Percentiles rank a stretch among this genome's conserved stretches.
Conservation (phyloP, 1,140 invertebrate species). For the Procambarus virginalis region DNA sequence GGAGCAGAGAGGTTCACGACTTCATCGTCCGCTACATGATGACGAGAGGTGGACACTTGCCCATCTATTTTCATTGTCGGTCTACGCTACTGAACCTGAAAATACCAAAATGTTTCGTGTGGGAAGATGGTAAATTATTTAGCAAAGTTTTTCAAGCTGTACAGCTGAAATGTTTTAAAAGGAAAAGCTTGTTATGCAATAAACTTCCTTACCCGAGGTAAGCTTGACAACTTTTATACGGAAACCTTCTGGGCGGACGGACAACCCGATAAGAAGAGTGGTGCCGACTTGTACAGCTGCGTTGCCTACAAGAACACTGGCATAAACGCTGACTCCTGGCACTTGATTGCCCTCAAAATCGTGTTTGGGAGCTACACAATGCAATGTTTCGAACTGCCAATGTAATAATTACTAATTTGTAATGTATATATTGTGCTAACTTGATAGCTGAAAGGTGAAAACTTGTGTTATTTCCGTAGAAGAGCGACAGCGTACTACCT, state of each 20-base stretch:
- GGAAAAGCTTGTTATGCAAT: too few relatives aligned
- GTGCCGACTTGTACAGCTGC: neutral
- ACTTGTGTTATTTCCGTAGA: neutral
- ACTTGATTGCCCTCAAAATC: neutral
- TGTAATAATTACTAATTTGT: constrained; percentile 23
- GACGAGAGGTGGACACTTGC: neutral
- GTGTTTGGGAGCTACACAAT: neutral
- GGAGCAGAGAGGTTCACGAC: constrained; percentile 23
- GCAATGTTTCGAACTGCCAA: constrained; percentile 37
- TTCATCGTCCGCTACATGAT: constrained; percentile 26
- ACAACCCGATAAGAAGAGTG: constrained; percentile 30
- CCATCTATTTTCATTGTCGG: neutral
- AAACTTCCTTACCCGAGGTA: neutral
- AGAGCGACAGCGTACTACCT: constrained; percentile 25
- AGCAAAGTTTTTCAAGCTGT: too few relatives aligned
- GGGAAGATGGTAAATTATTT: constrained; percentile 34
- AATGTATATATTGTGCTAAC: too few relatives aligned
- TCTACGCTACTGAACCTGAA: constrained; percentile 5
- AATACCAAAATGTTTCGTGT: constrained; percentile 21
- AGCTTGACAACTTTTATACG: constrained; percentile 27
- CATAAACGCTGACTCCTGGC: constrained; percentile 38
- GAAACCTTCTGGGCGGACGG: constrained; percentile 43
- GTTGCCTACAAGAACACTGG: constrained; percentile 22
- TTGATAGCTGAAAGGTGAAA: too few relatives aligned
- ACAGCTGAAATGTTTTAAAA: too few relatives aligned